A percentile compares a stretch with the other conserved stretches of the same genome.
phyloP scores from a whole-genome alignment of 1,140 invertebrate genomes.

The Bacillus rossius region DNA sequence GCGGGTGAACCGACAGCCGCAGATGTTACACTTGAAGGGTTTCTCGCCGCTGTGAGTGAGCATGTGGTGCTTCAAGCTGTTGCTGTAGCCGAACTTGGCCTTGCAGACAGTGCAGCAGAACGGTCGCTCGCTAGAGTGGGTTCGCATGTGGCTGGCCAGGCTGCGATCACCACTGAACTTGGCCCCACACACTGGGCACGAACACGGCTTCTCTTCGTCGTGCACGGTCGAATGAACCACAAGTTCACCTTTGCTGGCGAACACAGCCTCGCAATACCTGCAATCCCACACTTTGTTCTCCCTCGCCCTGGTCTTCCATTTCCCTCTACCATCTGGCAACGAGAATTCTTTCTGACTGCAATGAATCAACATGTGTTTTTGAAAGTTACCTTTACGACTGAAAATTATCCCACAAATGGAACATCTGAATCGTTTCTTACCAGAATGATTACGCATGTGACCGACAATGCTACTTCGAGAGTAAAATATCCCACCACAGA shows the following conservation, averaged over 20 bases:
- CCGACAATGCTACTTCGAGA: not conserved
- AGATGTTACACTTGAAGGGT: not conserved
- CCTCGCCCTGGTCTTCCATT: not conserved
- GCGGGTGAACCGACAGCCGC: not conserved
- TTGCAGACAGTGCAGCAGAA: constrained; percentile 3
- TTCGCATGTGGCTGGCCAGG: not conserved
- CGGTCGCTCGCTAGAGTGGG: not conserved
- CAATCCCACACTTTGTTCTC: constrained; percentile 1
- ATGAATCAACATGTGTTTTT: constrained; percentile 1
- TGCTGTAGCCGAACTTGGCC: not conserved
- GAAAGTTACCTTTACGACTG: not conserved
- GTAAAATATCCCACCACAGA: not conserved
- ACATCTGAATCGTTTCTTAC: constrained; percentile 4
- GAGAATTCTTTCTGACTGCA: not conserved
- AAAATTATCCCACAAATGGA: not conserved
- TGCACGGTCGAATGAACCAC: not conserved
- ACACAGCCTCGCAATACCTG: not conserved
- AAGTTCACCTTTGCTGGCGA: not conserved
- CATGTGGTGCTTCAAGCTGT: constrained; percentile 1
- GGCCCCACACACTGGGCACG: not conserved
- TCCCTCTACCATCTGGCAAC: not conserved
- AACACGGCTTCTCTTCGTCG: constrained; percentile 1
- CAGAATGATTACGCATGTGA: not conserved
- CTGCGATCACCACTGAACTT: not conserved
- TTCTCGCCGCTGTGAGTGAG: constrained; percentile 2